Base-by-base conservation (phyloP, 2,113 vertebrate genomes). In the Scytalopus superciliaris region DNA sequence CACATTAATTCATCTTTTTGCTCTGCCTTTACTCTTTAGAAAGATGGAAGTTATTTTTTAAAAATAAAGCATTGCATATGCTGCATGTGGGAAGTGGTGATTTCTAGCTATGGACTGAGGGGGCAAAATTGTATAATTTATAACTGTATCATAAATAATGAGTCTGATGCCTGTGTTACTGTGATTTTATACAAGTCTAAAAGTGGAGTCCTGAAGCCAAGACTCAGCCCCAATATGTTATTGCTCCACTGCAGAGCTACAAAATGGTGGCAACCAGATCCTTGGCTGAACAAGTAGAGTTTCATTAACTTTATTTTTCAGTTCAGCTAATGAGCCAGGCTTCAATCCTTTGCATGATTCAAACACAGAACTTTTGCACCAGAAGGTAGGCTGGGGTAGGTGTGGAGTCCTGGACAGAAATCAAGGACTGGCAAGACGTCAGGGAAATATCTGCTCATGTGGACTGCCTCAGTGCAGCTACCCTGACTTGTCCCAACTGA, bases 51-150 rank as follows among this genome's bases (percentile, higher is more conserved):
- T 86, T 79, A 42, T 85, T 86, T 93, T 93, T 95, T 44, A 80
- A 88, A 96, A 96, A 90, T 94, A 93, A 92, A 90, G 42, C 37
- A 4, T 75, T 90, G 85, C 92, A 96, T 96, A 96, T 96, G 93
- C 68, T 14, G 14, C 52, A 88, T 95, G 94, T 97, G 85, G 96
- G 96, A 97, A 96, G 96, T 96, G 73, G 94, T 92, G 94, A 84
- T 96, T 94, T 94, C 83, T 89, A 74, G 92, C 79, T 88, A 85
- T 67, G 96, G 96, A 86, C 79, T 84, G 88, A 96, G 79, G 64
- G 92, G 90, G 85, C 56, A 95, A 96, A 93, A 72, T 9, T 67
- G 63, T 88, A 67, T 90, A 35, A 86, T 95, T 92, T 93, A 27
- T 92, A 81, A 93, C 72, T 68, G 39, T 77, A 63, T 94, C 84